Conservation (phyloP, 2,888 invertebrate species). For the Beris morrisii region DNA sequence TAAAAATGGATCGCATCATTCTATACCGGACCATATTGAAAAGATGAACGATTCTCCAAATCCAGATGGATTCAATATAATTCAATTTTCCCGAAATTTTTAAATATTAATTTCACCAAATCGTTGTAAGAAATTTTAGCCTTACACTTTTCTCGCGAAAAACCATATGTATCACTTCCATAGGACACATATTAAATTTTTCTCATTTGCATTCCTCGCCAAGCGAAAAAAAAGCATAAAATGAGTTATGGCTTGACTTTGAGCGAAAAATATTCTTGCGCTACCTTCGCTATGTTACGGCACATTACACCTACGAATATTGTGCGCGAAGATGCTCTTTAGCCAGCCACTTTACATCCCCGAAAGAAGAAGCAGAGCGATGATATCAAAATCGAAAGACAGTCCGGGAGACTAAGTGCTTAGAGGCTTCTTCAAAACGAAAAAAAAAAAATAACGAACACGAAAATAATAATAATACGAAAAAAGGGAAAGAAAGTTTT, state of each 20-base stretch:
- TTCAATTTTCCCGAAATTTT: no score
- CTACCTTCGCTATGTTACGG: conserved; percentile 3
- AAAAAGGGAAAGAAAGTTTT: conserved; percentile 27
- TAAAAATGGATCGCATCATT: no score
- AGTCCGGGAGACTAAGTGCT: conserved; percentile 6
- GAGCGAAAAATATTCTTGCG: conserved; percentile 18
- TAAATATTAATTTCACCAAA: no score
- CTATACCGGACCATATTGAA: no score
- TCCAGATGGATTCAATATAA: no score
- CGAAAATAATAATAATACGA: not conserved
- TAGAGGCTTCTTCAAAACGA: not conserved
- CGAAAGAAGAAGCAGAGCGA: not conserved
- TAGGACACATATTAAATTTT: conserved; percentile 32
- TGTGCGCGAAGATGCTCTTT: conserved; percentile 11
- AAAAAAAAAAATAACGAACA: not conserved
- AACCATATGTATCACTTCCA: no score
- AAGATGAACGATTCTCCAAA: no score
- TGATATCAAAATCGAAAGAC: conserved; percentile 13
- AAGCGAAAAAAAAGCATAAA: conserved; percentile 17
- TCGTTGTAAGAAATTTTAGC: no score
- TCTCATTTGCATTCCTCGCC: conserved; percentile 30
- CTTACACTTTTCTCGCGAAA: no score
- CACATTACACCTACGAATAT: not conserved
- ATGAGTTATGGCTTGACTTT: conserved; percentile 34
- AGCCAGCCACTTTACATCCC: not conserved